Evolutionary conservation across 2,113 vertebrate genomes (phyloP).

Genomic region (Protobothrops mucrosquamatus): DNA sequence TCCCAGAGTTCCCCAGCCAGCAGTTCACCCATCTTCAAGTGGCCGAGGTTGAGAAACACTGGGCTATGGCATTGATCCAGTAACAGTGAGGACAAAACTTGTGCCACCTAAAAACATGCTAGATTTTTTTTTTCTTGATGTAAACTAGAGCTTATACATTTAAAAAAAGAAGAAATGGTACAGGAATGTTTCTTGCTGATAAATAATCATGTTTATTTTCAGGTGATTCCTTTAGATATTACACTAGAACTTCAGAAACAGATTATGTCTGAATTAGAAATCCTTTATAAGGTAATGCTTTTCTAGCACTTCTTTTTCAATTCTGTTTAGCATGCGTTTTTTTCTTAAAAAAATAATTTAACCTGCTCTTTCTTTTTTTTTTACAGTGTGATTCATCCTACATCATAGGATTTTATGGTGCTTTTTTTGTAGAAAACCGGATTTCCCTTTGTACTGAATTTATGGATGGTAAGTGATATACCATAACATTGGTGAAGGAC

Average conservation of each 20-base stretch:
- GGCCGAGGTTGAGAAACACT: neutral
- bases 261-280: slow-evolving; percentile 98
- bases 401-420: slow-evolving; percentile 99
- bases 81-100: neutral
- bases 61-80: neutral
- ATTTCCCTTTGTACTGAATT: slow-evolving; percentile 99
- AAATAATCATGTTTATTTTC: slow-evolving; percentile 41
- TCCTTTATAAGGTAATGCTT: slow-evolving; percentile 91
- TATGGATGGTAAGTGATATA: slow-evolving; percentile 92
- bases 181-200: neutral
- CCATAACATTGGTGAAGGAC: slow-evolving; percentile 32
- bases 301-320: slow-evolving; percentile 13
- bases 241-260: slow-evolving; percentile 97
- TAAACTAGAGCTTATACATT: neutral
- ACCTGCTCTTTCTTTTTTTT: slow-evolving; percentile 42
- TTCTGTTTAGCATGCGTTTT: neutral
- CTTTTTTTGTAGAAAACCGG: slow-evolving; percentile 98
- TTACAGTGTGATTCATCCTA: slow-evolving; percentile 96
- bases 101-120: neutral
- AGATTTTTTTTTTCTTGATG: too few species aligned
- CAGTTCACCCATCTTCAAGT: neutral
- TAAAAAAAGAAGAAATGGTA: neutral
- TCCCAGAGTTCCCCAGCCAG: neutral
- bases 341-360: neutral
- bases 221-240: slow-evolving; percentile 96